Base-by-base conservation (phyloP, 2,888 invertebrate genomes). In the Gari tellinella region DNA sequence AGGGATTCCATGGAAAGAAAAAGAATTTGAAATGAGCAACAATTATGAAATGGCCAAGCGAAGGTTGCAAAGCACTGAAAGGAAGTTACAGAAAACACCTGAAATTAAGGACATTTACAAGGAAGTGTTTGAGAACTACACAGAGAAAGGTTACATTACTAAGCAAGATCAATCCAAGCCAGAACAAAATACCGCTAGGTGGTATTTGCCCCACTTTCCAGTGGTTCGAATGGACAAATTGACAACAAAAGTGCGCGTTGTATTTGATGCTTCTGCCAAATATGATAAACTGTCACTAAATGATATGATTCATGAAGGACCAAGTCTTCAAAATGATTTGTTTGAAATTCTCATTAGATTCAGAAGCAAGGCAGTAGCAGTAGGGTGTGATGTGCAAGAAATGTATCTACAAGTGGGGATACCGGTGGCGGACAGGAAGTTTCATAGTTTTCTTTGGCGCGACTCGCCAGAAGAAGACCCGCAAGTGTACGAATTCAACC, bases 131-230 rank as follows among this genome's bases (percentile, higher is more conserved):
- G 25, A 65, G 26, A 51, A 62, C 8, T 77, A 79, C 26, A 15
- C 55, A 7, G 26, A 72, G 46, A 81, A 80, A 26, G 65, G 64
- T 15, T 77, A 73, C 52, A 48, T 82, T 19, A 12, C 38, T 19
- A 67, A 73, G 31, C 17, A 80, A 15, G 14, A 21, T 10, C 0
- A 15, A 15, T 21, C 31, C 2, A 60, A 61, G 2, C 31, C 10
- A 10, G 38, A n/a, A 5, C 31, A 58, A 25, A 10, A 2, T 14
- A 37, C 19, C 2, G 15, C 25, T 10, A 40, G 40, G 43, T 81
- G 80, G 81, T 74, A 60, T 58, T 46, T 80, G n/a, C 81, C 77
- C 21, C 75, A 81, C 55, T 73, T 79, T 56, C 63, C 79, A 14
- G 68, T 80, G 15, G 49, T 67, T 5, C 51, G 60, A 21, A 53